Percentiles rank a stretch among this genome's conserved stretches.
Evolutionary conservation across 2,888 invertebrate genomes (phyloP).

Genomic region (Tanaodytes sp.): DNA sequence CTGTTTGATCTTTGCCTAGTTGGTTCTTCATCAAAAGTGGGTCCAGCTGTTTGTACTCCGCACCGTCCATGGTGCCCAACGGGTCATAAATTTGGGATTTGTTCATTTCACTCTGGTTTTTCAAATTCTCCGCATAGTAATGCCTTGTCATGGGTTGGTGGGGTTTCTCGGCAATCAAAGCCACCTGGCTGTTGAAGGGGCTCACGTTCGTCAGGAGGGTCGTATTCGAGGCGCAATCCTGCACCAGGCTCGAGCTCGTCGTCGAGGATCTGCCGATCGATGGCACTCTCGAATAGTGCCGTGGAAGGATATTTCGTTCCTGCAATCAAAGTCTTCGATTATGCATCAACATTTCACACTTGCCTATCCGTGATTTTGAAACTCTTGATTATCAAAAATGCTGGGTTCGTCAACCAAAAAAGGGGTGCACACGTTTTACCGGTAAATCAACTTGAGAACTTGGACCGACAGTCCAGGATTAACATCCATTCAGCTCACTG

Average conservation of each 20-base stretch:
- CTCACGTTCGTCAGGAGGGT: slow-evolving; percentile 69
- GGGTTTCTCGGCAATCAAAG: slow-evolving; percentile 60
- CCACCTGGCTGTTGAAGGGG: slow-evolving; percentile 70
- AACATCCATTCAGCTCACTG: too few relatives aligned
- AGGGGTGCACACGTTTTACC: slow-evolving; percentile 10
- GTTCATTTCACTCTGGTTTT: slow-evolving; percentile 60
- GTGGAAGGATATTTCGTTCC: slow-evolving; percentile 65
- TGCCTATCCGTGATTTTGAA: neutral
- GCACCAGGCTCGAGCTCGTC: slow-evolving; percentile 61
- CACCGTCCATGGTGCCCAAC: slow-evolving; percentile 55
- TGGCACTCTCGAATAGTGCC: slow-evolving; percentile 67
- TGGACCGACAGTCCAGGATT: too few relatives aligned
- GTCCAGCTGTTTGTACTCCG: slow-evolving; percentile 66
- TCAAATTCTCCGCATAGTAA: slow-evolving; percentile 69
- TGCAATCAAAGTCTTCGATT: slow-evolving; percentile 52
- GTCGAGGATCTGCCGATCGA: slow-evolving; percentile 60
- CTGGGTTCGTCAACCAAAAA: neutral
- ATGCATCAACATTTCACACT: slow-evolving; percentile 18
- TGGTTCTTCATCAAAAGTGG: slow-evolving; percentile 57
- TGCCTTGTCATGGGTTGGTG: slow-evolving; percentile 51
- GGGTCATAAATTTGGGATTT: slow-evolving; percentile 65
- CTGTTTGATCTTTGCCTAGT: neutral
- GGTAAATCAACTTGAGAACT: too few relatives aligned
- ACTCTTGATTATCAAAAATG: neutral
- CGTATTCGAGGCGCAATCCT: slow-evolving; percentile 69